Evolutionary conservation across 2,797 vertebrate species (phyloP).

Genomic region (Chelonia mydas): DNA sequence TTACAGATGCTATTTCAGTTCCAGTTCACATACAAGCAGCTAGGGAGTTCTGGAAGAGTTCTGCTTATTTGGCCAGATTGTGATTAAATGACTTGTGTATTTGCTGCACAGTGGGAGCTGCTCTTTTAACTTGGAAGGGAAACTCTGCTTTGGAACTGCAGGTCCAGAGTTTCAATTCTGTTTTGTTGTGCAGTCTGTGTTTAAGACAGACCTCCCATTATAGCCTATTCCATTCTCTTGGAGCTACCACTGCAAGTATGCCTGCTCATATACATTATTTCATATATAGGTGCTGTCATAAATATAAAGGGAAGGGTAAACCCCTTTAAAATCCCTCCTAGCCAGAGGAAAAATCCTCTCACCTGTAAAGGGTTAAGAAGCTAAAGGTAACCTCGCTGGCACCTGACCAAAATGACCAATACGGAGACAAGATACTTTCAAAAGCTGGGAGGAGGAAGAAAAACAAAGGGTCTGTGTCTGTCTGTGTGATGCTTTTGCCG

Average conservation of each 20-base stretch:
- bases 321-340: too few relatives aligned
- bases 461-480: too few relatives aligned
- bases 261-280: conserved; percentile 71
- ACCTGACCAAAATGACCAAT: too few relatives aligned
- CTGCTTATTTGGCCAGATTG: conserved; percentile 66
- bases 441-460: too few relatives aligned
- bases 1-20: conserved; percentile 33
- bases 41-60: conserved; percentile 25
- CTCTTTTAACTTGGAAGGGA: conserved; percentile 41
- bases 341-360: too few relatives aligned
- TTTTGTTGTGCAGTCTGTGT: conserved; percentile 40
- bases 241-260: conserved; percentile 50
- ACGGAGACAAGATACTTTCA: too few relatives aligned
- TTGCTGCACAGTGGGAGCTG: conserved; percentile 37
- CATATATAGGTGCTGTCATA: conserved; percentile 22
- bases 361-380: too few relatives aligned
- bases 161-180: conserved; percentile 57
- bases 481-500: too few relatives aligned
- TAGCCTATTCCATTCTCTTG: conserved; percentile 54
- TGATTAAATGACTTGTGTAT: conserved; percentile 51
- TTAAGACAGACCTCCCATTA: conserved; percentile 60
- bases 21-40: conserved; percentile 39
- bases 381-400: too few relatives aligned
- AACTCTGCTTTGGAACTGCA: conserved; percentile 42
- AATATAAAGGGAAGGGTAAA: too few relatives aligned